Evolutionary conservation across 2,888 invertebrate genomes (phyloP).

Genomic region (Aleiodes alternator): DNA sequence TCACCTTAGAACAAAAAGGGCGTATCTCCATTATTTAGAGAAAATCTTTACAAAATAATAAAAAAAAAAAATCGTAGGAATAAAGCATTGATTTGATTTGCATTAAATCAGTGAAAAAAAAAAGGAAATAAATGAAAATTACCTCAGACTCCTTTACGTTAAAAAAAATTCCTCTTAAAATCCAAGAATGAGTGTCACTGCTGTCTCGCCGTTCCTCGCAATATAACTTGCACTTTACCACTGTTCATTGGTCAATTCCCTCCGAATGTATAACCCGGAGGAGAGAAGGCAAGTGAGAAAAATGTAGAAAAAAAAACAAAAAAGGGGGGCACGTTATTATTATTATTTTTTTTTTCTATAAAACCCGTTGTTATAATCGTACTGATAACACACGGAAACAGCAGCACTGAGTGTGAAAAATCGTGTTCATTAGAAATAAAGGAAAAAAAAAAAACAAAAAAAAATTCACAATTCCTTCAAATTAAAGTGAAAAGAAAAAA

Average conservation of each 20-base stretch:
- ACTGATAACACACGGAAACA: conserved; percentile 29
- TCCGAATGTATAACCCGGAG: conserved; percentile 41
- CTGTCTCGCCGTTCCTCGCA: conserved; percentile 50
- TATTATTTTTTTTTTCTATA: neutral
- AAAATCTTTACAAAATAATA: no score
- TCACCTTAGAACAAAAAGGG: neutral
- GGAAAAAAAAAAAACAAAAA: no score
- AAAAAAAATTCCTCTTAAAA: conserved; percentile 51
- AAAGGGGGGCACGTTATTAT: conserved; percentile 27
- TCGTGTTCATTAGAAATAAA: conserved; percentile 25
- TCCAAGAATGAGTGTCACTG: conserved; percentile 56
- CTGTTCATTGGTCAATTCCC: conserved; percentile 58
- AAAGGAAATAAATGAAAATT: neutral
- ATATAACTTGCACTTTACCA: conserved; percentile 59
- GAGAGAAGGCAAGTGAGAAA: neutral
- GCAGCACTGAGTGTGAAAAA: conserved; percentile 2
- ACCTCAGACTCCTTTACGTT: conserved; percentile 39
- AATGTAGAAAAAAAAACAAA: neutral
- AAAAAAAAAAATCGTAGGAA: no score
- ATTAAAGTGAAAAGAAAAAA: conserved; percentile 3
- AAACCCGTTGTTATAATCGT: conserved; percentile 17
- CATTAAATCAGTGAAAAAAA: no score
- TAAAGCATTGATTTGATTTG: no score
- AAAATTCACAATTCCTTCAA: neutral
- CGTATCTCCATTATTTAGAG: neutral